Percentiles rank a stretch among this genome's conserved stretches.
phyloP scores from a whole-genome alignment of 2,797 vertebrate species.

The Podarcis lilfordi region DNA sequence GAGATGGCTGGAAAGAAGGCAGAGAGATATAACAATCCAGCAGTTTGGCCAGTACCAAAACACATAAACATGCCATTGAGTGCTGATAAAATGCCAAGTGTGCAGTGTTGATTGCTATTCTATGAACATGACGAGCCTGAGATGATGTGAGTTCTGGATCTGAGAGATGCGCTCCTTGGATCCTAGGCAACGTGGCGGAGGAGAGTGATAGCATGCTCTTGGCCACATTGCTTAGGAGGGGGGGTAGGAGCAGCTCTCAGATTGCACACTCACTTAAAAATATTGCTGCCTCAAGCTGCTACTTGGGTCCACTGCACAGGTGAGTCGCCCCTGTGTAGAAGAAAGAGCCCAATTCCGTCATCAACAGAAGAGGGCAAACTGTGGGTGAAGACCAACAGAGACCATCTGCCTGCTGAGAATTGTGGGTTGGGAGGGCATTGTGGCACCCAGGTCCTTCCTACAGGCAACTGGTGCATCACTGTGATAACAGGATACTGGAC shows the following conservation, averaged over 20 bases:
- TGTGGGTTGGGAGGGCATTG: too few relatives aligned
- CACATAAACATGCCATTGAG: conserved; percentile 42
- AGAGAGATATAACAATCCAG: conserved; percentile 27
- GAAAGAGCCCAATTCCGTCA: not conserved
- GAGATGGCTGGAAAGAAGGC: conserved; percentile 6
- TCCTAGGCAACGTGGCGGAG: not conserved
- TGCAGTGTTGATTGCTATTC: conserved; percentile 1
- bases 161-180: not conserved
- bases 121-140: not conserved
- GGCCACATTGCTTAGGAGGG: not conserved
- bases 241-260: not conserved
- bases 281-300: not conserved
- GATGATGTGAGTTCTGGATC: not conserved
- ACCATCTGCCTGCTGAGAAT: not conserved
- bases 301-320: not conserved
- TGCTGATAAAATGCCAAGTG: conserved; percentile 35
- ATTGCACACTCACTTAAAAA: not conserved
- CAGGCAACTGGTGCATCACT: too few relatives aligned
- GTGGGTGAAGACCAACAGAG: not conserved
- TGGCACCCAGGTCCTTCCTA: too few relatives aligned
- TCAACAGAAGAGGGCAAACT: not conserved
- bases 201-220: not conserved
- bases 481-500: too few relatives aligned
- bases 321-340: not conserved
- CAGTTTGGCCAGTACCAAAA: conserved; percentile 39